Evolutionary conservation across 2,113 vertebrate genomes (phyloP), one percentile per base, ranked within the genome.

Genomic region (Mustelus asterias): DNA sequence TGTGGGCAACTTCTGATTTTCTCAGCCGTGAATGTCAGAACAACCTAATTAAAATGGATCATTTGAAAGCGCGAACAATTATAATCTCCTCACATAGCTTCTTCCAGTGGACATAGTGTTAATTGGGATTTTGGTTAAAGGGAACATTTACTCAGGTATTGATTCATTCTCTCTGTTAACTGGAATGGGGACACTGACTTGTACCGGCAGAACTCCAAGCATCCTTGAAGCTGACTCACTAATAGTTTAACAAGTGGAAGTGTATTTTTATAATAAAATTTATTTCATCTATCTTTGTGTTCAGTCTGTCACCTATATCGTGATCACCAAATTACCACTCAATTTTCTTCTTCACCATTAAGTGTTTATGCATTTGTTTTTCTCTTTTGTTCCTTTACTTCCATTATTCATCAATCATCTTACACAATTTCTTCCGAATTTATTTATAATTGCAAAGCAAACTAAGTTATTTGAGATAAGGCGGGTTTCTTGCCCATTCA

Each of bases 111-210:
- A 72, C 29, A 70, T 69, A 70, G 5, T 18, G 41, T 44, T 94
- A 41, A 94, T 94, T 67, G 67, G 37, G 37, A 70, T 72, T 48
- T 95, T 95, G 94, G 94, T 95, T 33, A 76, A 95, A 44, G 94
- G 69, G 3, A 72, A 95, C 37, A 72, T 54, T 95, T 72, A 65
- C 41, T 95, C 67, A 41, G 67, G 26, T 41, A 70, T 72, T 69
- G n/a, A 93, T 93, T 93, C 18, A 93, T 93, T 93, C 14, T 6
- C 33, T 8, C 58, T 92, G 58, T 65, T 65, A 37, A 0, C 60
- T 37, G 89, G 89, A 93, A 67, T 2, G 26, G n/a, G 89, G 37
- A 37, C 37, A 67, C 60, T 37, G 60, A 4, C n/a, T 93, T 93
- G 16, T 16, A 22, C n/a, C 37, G 89, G 89, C 89, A 67, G 14